Evolutionary conservation across 2,888 invertebrate species (phyloP).

Genomic region (Drosophila phalerata): DNA sequence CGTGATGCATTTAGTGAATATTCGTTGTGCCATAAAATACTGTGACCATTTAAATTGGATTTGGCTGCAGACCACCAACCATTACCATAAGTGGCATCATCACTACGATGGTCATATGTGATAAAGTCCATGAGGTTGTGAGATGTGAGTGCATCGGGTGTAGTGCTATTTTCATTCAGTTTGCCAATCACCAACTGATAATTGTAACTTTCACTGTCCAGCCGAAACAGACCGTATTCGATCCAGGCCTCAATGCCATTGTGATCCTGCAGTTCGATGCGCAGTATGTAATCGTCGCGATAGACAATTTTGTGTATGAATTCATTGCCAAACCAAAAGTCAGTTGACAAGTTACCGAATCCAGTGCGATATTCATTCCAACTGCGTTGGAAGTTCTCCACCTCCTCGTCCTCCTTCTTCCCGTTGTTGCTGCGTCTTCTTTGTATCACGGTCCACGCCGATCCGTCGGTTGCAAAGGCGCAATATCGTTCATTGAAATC

Average conservation of each 20-base stretch:
- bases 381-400: conserved; percentile 86
- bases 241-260: conserved; percentile 86
- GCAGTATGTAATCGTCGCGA: conserved; percentile 84
- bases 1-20: conserved; percentile 86
- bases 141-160: conserved; percentile 86
- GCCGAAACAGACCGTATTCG: conserved; percentile 86
- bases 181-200: conserved; percentile 86
- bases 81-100: conserved; percentile 84
- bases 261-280: conserved; percentile 87
- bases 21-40: conserved; percentile 87
- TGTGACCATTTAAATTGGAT: conserved; percentile 79
- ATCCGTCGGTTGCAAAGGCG: conserved; percentile 85
- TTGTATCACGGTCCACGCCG: conserved; percentile 87
- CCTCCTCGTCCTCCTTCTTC: conserved; percentile 57
- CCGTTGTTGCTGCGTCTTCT: conserved; percentile 82
- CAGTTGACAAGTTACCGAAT: conserved; percentile 86
- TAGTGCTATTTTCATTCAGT: conserved; percentile 85
- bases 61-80: conserved; percentile 88
- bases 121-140: conserved; percentile 86
- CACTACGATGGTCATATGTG: conserved; percentile 80
- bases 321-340: conserved; percentile 88
- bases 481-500: conserved; percentile 86
- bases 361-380: conserved; percentile 88
- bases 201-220: conserved; percentile 85
- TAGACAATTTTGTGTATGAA: conserved; percentile 86